These are phyloP conservation scores for Gonioctena quinquepunctata DNA, from an alignment of 1,140 invertebrate genomes.

Conservation along the genomic window DNA sequence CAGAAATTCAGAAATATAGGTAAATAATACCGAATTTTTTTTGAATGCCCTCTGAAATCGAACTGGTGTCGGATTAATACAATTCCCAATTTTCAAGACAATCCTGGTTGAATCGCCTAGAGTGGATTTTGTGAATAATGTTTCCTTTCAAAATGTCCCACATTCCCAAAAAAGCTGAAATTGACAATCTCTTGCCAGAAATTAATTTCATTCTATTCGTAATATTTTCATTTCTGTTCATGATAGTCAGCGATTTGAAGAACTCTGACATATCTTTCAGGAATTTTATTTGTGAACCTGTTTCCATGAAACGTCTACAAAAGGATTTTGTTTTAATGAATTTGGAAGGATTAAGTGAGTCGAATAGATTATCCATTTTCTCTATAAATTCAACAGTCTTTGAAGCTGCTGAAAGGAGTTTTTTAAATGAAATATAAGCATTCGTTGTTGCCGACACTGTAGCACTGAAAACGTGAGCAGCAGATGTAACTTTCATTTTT, in stretches of 20 bases:
- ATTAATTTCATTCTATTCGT: constrained; percentile 14
- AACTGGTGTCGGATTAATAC: constrained; percentile 25
- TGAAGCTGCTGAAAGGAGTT: too few relatives aligned
- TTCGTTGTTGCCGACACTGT: constrained; percentile 21
- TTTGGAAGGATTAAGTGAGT: constrained; percentile 28
- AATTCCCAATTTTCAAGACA: constrained; percentile 30
- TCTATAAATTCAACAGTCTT: too few relatives aligned
- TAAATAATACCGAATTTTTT: constrained; percentile 11
- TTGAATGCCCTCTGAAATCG: too few relatives aligned
- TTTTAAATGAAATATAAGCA: constrained; percentile 31
- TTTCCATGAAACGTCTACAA: neutral
- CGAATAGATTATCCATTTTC: constrained; percentile 43
- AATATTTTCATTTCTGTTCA: constrained; percentile 3
- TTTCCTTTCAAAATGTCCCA: constrained; percentile 17
- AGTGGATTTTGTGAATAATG: neutral
- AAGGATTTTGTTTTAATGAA: constrained; percentile 1
- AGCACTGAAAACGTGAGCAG: constrained; percentile 22
- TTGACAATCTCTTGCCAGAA: constrained; percentile 6
- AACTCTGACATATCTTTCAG: neutral
- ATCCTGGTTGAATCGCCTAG: constrained; percentile 30
- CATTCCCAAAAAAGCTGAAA: constrained; percentile 8
- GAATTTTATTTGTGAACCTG: neutral
- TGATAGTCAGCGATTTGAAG: constrained; percentile 6
- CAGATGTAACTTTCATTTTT: too few relatives aligned
- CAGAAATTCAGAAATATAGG: neutral